phyloP scores from a whole-genome alignment of 2,797 vertebrate genomes.

The Acanthornis magna region DNA sequence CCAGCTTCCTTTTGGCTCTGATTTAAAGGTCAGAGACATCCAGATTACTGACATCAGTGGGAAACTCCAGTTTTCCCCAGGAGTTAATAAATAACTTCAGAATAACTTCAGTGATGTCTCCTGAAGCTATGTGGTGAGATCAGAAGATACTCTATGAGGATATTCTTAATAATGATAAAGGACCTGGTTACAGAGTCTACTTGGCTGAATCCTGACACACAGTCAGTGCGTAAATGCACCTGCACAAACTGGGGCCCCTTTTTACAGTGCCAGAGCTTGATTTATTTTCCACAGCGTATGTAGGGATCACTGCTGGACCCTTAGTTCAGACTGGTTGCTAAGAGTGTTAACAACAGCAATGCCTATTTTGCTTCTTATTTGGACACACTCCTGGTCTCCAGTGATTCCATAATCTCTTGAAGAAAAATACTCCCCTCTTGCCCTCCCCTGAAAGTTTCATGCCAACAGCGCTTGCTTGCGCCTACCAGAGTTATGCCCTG shows the following conservation, averaged over 20 bases:
- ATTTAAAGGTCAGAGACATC: not conserved
- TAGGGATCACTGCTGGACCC: not conserved
- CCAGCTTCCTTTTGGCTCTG: conserved; percentile 3
- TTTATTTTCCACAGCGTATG: not conserved
- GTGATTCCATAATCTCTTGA: conserved; percentile 9
- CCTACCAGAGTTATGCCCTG: not conserved
- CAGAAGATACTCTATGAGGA: not conserved
- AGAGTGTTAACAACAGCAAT: not conserved
- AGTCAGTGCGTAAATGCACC: not conserved
- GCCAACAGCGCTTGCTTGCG: conserved; percentile 17
- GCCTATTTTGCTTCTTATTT: conserved; percentile 1
- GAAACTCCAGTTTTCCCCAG: not conserved
- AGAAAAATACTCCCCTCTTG: not conserved
- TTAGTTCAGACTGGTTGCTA: conserved; percentile 8
- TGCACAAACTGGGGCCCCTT: not conserved
- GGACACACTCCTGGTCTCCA: conserved; percentile 1
- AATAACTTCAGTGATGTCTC: not conserved
- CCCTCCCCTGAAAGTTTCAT: not conserved
- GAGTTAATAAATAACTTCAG: not conserved
- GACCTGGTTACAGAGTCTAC: not conserved
- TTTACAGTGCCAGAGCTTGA: not conserved
- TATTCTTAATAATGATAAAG: not conserved
- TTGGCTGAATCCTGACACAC: not conserved
- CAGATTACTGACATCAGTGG: not conserved
- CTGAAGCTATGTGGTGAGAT: not conserved